Percentiles rank a stretch among this genome's conserved stretches.
These are phyloP conservation scores for Parnassius smintheus DNA, from an alignment of 2,888 invertebrate genomes.

Conservation along the genomic window DNA sequence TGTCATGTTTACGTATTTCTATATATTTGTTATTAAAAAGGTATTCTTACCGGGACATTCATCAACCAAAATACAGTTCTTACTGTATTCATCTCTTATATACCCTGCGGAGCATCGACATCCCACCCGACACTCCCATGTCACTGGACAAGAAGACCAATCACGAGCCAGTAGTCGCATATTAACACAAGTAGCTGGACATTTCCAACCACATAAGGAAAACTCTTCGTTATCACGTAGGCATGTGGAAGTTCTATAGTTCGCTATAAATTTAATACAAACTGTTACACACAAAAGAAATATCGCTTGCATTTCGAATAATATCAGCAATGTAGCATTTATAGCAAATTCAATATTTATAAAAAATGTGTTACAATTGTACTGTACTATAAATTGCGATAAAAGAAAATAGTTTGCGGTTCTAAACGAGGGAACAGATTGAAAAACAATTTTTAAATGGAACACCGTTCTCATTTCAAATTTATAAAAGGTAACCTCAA, in stretches of 20 bases:
- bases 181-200: slow-evolving; percentile 70
- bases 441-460: too few relatives aligned
- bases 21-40: neutral
- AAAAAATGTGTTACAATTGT: too few relatives aligned
- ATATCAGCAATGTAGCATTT: neutral
- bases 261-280: slow-evolving; percentile 14
- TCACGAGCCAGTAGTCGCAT: slow-evolving; percentile 43
- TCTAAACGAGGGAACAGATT: too few relatives aligned
- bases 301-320: slow-evolving; percentile 11
- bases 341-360: neutral
- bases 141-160: slow-evolving; percentile 44
- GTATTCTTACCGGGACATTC: slow-evolving; percentile 60
- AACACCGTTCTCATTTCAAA: too few relatives aligned
- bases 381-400: too few relatives aligned
- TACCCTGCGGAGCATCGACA: slow-evolving; percentile 65
- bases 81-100: slow-evolving; percentile 61
- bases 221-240: slow-evolving; percentile 56
- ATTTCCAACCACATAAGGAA: slow-evolving; percentile 64
- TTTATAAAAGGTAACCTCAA: too few relatives aligned
- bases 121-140: slow-evolving; percentile 66
- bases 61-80: slow-evolving; percentile 55
- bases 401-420: too few relatives aligned
- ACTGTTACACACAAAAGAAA: slow-evolving; percentile 13
- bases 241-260: slow-evolving; percentile 58
- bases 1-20: too few relatives aligned